Percentiles rank a stretch among this genome's conserved stretches.
Conservation (phyloP, 2,113 vertebrate genomes). For the Toxostoma redivivum region DNA sequence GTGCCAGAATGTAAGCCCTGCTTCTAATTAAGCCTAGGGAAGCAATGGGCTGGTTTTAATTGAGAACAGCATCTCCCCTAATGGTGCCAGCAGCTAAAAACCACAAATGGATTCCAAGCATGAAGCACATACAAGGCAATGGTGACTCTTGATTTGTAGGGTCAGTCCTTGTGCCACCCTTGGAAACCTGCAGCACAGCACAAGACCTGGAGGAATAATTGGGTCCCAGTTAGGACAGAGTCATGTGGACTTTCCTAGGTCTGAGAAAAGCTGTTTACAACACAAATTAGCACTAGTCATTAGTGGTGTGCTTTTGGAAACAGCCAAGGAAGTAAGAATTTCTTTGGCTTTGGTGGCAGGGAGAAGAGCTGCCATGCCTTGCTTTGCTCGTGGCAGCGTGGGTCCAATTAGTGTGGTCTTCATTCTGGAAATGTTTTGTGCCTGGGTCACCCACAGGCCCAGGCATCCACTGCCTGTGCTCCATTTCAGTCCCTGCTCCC, state of each 20-base stretch:
- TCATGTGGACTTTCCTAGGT: neutral
- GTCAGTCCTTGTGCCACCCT: neutral
- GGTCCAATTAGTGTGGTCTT: neutral
- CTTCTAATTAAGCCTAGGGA: slow-evolving; percentile 59
- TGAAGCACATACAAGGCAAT: neutral
- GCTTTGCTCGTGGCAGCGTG: neutral
- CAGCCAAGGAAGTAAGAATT: neutral
- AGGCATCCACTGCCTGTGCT: neutral
- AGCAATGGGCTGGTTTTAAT: slow-evolving; percentile 61
- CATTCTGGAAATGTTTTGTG: neutral
- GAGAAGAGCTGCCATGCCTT: neutral
- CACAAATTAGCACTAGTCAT: neutral
- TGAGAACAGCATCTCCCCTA: slow-evolving; percentile 48
- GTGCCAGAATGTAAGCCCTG: slow-evolving; percentile 54
- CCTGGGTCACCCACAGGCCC: neutral
- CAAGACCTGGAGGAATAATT: neutral
- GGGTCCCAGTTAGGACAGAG: neutral
- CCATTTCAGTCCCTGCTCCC: neutral
- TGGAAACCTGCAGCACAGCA: neutral
- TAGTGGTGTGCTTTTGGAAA: neutral
- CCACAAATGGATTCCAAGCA: slow-evolving; percentile 8
- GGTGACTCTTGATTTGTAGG: slow-evolving; percentile 2
- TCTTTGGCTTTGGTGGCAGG: neutral
- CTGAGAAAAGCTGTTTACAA: neutral
- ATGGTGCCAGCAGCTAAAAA: slow-evolving; percentile 45